A percentile compares a stretch with the other conserved stretches of the same genome.
phyloP scores from a whole-genome alignment of 2,113 vertebrate species.

The Benitochromis conjunctus region DNA sequence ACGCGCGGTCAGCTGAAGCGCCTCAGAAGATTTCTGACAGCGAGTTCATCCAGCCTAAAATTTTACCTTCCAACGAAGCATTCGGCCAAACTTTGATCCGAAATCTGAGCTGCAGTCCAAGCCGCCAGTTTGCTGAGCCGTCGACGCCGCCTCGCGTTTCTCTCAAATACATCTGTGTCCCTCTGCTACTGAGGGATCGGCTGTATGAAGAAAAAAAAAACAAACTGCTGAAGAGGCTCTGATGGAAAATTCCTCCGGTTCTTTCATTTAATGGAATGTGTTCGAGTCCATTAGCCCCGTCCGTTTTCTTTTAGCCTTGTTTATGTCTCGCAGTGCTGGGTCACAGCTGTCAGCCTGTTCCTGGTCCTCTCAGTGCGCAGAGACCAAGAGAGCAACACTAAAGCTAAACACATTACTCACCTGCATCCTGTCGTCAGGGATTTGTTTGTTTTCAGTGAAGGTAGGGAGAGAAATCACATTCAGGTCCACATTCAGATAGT shows the following conservation, averaged over 20 bases:
- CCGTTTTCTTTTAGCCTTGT: not conserved
- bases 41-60: not conserved
- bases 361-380: not conserved
- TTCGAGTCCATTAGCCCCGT: not conserved
- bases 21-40: not conserved
- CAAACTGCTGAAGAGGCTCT: not conserved
- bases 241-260: not conserved
- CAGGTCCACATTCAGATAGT: not conserved
- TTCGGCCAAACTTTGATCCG: not conserved
- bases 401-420: not conserved
- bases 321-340: not conserved
- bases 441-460: not conserved
- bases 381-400: conserved; percentile 1
- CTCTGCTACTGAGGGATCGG: not conserved
- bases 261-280: not conserved
- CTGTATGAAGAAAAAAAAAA: not conserved
- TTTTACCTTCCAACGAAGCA: not conserved
- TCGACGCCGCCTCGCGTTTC: not conserved
- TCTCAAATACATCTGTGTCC: not conserved
- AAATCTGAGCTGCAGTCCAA: not conserved
- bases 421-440: not conserved
- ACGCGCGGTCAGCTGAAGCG: not conserved
- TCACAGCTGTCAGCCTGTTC: not conserved
- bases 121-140: not conserved
- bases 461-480: not conserved